Conservation (phyloP, 2,797 vertebrate genomes). For the Petrocephalus sullivani region DNA sequence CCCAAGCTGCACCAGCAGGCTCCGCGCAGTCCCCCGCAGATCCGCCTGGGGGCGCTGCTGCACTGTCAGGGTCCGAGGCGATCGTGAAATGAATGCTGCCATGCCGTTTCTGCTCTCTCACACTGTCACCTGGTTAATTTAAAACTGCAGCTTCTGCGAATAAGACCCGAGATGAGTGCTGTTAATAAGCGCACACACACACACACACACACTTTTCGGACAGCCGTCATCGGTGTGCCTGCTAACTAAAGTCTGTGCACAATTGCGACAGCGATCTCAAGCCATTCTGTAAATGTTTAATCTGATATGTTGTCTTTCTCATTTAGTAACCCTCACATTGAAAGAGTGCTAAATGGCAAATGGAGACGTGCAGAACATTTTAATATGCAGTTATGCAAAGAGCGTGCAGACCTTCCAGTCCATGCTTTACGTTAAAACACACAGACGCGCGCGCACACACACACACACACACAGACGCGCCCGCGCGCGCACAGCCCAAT, state of each 20-base stretch:
- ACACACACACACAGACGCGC: no score
- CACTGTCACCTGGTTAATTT: not conserved
- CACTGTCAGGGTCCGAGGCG: not conserved
- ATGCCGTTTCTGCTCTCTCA: not conserved
- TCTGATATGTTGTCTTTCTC: not conserved
- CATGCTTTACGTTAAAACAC: not conserved
- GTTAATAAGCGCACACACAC: not conserved
- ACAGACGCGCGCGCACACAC: no score
- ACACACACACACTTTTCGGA: no score
- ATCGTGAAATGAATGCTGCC: not conserved
- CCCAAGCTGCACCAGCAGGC: not conserved
- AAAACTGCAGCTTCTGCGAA: not conserved
- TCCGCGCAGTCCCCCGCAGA: not conserved
- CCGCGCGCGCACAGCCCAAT: no score
- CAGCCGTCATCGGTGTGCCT: not conserved
- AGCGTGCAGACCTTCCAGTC: not conserved
- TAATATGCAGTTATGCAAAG: not conserved
- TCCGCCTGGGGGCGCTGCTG: not conserved
- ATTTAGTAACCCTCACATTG: not conserved
- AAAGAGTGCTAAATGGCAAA: not conserved
- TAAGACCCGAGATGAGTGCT: not conserved
- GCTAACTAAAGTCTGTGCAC: not conserved
- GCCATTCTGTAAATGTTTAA: conserved; percentile 1
- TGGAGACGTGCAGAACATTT: not conserved
- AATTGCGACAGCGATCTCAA: not conserved